Evolutionary conservation across 2,797 vertebrate species (phyloP), one percentile per base, ranked within the genome.

Genomic region (Craterocephalus amniculus): DNA sequence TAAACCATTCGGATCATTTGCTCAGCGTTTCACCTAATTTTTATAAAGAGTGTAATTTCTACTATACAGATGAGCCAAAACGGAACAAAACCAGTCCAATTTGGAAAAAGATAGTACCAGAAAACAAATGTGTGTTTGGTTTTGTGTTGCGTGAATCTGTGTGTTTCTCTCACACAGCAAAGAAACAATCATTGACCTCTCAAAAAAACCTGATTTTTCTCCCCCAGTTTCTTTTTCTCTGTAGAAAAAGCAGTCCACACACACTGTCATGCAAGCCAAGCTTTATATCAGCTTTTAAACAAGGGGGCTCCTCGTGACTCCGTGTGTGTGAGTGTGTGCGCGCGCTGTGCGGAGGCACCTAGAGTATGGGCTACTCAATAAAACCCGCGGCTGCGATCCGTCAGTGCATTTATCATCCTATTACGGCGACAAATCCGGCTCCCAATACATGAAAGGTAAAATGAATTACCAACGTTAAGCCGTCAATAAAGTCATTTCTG

Each of bases 401-500:
- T 94, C 94, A 94, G 94, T 95, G 94, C 97, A 98, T 98, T 96
- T 95, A 97, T 98, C 97, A 97, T 97, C 96, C 95, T 93, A 97
- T 98, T 97, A 97, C 95, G 95, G 95, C 95, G 95, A 96, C 95
- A 96, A 96, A 96, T 95, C 95, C 95, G 94, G 93, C 94, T 94
- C 95, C 94, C 93, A 94, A 91, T 94, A 94, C 95, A 94, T 96
- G 96, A 97, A 95, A 96, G 96, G 95, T 95, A 93, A 96, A 96
- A 97, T 97, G 96, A 98, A 98, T 98, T 94, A 97, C 96, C 95
- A 91, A 94, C 97, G 95, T 96, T 95, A 95, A 97, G 95, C 96
- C 97, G 97, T 98, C 97, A 98, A 97, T 98, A 97, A 97, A 98
- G 97, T 96, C 97, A 97, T 97, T 97, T 96, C 95, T 96, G 96